phyloP scores from a whole-genome alignment of 2,113 vertebrate species.

The Hemichromis elongatus region DNA sequence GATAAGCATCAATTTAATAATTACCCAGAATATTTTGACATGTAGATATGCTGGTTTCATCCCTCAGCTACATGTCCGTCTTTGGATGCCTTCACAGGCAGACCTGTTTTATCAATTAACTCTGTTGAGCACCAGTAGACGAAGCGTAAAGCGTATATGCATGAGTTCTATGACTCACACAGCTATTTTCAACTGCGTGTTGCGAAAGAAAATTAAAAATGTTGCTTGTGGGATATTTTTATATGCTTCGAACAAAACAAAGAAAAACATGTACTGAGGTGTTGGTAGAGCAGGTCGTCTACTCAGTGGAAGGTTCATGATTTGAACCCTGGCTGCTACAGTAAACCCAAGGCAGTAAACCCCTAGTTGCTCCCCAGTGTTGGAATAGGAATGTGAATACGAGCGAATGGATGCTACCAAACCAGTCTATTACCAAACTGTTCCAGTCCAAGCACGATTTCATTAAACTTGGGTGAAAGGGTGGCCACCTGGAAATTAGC shows the following conservation, averaged over 20 bases:
- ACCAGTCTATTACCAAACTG: not conserved
- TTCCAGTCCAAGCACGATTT: not conserved
- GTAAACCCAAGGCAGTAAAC: not conserved
- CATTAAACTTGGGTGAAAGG: not conserved
- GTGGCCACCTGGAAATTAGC: not conserved
- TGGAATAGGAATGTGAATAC: not conserved
- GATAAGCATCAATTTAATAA: not conserved
- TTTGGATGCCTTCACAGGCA: not conserved
- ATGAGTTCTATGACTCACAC: not conserved
- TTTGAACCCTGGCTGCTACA: not conserved
- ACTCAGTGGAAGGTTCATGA: not conserved
- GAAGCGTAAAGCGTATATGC: not conserved
- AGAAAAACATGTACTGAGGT: not conserved
- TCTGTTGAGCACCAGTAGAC: not conserved
- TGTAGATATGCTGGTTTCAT: not conserved
- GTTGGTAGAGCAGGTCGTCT: not conserved
- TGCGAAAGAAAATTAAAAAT: not conserved
- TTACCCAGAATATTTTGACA: not conserved
- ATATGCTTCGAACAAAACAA: not conserved
- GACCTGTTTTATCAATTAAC: not conserved
- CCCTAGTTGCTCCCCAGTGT: not conserved
- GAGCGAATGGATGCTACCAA: not conserved
- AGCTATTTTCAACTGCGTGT: not conserved
- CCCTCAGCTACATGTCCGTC: not conserved
- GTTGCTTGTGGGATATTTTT: not conserved